These are phyloP conservation scores for Lissocephala sabroskyi DNA, from an alignment of 2,888 invertebrate species.

Conservation along the genomic window DNA sequence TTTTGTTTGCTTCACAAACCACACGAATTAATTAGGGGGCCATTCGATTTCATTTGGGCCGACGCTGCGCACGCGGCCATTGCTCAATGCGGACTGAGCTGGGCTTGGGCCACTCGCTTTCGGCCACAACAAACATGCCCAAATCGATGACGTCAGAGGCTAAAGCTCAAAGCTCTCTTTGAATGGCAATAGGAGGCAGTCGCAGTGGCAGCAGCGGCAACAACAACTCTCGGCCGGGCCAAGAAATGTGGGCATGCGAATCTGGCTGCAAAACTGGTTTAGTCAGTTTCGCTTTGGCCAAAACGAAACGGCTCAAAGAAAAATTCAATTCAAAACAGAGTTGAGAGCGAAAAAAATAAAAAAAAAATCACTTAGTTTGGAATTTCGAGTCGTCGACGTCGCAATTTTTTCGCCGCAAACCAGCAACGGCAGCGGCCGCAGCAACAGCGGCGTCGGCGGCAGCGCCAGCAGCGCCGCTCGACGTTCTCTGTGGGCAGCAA, in stretches of 20 bases:
- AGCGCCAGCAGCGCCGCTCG: too few species aligned
- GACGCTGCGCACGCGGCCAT: slow-evolving; percentile 50
- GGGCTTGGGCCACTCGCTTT: slow-evolving; percentile 18
- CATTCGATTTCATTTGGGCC: slow-evolving; percentile 16
- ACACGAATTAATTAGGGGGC: slow-evolving; percentile 8
- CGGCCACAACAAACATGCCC: slow-evolving; percentile 48
- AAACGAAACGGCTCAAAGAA: slow-evolving; percentile 18
- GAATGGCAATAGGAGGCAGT: slow-evolving; percentile 1
- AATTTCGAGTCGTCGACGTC: slow-evolving; percentile 33
- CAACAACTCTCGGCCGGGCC: too few species aligned
- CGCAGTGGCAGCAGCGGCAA: slow-evolving; percentile 8
- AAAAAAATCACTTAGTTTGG: slow-evolving; percentile 60
- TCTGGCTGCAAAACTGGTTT: slow-evolving; percentile 57
- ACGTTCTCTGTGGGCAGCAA: not conserved
- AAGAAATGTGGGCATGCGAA: slow-evolving; percentile 32
- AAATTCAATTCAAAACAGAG: slow-evolving; percentile 46
- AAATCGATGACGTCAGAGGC: slow-evolving; percentile 54
- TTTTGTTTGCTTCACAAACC: not conserved
- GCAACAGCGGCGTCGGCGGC: not conserved
- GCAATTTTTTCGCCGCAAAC: slow-evolving; percentile 41
- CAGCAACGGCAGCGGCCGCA: slow-evolving; percentile 6
- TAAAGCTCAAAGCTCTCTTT: slow-evolving; percentile 46
- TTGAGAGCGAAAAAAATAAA: slow-evolving; percentile 26
- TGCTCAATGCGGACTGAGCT: slow-evolving; percentile 42
- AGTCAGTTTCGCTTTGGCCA: slow-evolving; percentile 23